Base-by-base conservation (phyloP, 2,888 invertebrate genomes). In the Mechanitis messenoides region DNA sequence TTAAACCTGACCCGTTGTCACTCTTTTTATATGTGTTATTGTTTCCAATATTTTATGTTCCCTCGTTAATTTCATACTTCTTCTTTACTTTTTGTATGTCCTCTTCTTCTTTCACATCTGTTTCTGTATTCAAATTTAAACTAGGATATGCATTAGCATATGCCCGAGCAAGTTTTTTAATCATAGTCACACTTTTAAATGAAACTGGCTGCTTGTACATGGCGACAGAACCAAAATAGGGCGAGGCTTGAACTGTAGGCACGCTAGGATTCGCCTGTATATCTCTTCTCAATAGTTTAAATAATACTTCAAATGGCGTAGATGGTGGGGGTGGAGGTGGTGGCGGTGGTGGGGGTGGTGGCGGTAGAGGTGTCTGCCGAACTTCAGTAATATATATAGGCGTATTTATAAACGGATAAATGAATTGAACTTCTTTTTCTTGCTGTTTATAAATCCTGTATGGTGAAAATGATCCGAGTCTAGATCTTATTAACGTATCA, bases 151-250 rank as follows among this genome's bases (percentile, higher is more conserved):
- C 67, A n/a, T 78, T 69, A 2, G 68, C 75, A 61, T 84, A 85
- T 1, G 71, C 71, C 9, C 68, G 67, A 0, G 83, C 75, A 53
- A 86, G 66, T 56, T 74, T 71, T 56, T 83, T 80, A 28, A 89
- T 85, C 56, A 77, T 70, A 1, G 72, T 67, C 56, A 76, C 75
- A 65, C 82, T 87, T 64, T 76, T 75, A 47, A 67, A 77, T 0
- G 88, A 88, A 50, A 89, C 72, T 2, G 83, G 83, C 66, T 87
- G 89, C 35, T 74, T 73, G 58, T 89, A 88, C 1, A 86, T 65
- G 0, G 83, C 83, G 3, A 81, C 78, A 1, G 76, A 75, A 0
- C 89, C 87, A 2, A 83, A 65, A 55, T 77, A 75, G 0, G 86
- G 84, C 55, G 82, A 64, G 0, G 76, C 62, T 35, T 72, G 75